phyloP scores from a whole-genome alignment of 1,140 invertebrate species.

The Zaprionus gabonicus region DNA sequence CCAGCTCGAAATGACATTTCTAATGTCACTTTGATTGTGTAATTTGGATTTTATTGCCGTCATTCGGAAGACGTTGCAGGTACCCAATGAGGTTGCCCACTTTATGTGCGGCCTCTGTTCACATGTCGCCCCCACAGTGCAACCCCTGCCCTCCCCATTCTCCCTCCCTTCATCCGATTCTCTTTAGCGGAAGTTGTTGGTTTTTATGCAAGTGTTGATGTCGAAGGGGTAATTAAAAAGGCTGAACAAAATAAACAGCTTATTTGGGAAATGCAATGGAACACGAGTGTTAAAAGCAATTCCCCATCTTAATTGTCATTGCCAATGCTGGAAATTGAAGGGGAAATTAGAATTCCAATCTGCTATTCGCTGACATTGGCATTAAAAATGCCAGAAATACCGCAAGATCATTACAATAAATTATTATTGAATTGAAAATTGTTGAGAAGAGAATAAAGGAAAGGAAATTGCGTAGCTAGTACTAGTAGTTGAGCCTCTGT shows the following conservation, averaged over 20 bases:
- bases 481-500: too few species aligned
- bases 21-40: constrained; percentile 69
- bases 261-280: constrained; percentile 2
- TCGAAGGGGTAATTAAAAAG: not conserved
- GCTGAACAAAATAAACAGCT: constrained; percentile 16
- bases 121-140: constrained; percentile 24
- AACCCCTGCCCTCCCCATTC: not conserved
- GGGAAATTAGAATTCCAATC: too few species aligned
- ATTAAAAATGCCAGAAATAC: too few species aligned
- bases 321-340: not conserved
- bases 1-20: constrained; percentile 48
- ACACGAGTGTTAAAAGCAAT: not conserved
- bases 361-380: too few species aligned
- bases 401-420: too few species aligned
- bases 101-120: constrained; percentile 36
- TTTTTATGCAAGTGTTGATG: constrained; percentile 50
- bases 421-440: too few species aligned
- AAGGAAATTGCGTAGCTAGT: too few species aligned
- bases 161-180: not conserved
- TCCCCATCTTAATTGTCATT: not conserved
- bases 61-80: constrained; percentile 35
- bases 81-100: constrained; percentile 9
- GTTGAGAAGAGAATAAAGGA: too few species aligned
- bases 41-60: constrained; percentile 57
- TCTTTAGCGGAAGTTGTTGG: constrained; percentile 47